These are phyloP conservation scores for Lepidocyrtoides sp. DNA, from an alignment of 2,888 invertebrate genomes.

Conservation along the genomic window DNA sequence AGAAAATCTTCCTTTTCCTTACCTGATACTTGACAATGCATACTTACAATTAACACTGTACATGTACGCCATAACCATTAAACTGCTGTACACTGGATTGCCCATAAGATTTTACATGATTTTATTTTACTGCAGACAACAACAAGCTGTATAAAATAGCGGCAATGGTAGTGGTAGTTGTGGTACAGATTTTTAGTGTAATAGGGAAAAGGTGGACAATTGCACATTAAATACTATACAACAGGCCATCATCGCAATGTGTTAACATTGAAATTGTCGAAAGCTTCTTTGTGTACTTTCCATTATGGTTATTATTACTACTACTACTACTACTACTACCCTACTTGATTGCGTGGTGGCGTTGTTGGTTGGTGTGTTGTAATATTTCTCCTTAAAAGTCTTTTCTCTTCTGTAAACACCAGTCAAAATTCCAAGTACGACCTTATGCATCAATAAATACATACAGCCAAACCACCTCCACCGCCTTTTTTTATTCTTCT, in stretches of 20 bases:
- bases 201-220: not conserved
- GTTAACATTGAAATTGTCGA: slow-evolving; percentile 13
- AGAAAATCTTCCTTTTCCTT: slow-evolving; percentile 40
- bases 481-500: not conserved
- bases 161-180: too few relatives aligned
- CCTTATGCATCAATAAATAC: too few relatives aligned
- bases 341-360: not conserved
- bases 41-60: slow-evolving; percentile 54
- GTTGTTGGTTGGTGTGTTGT: not conserved
- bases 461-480: too few relatives aligned
- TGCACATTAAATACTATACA: too few relatives aligned
- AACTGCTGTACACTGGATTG: slow-evolving; percentile 40
- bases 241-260: not conserved
- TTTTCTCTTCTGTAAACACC: not conserved
- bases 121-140: not conserved
- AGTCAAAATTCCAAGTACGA: slow-evolving; percentile 42
- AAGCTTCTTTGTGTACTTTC: not conserved
- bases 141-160: not conserved
- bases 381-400: slow-evolving; percentile 40
- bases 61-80: slow-evolving; percentile 47
- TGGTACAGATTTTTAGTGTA: too few relatives aligned
- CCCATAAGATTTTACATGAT: slow-evolving; percentile 14
- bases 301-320: too few relatives aligned
- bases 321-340: not conserved
- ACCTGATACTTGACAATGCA: slow-evolving; percentile 47